These are phyloP conservation scores for Drosophila lini DNA, from an alignment of 1,140 invertebrate species.

Conservation along the genomic window DNA sequence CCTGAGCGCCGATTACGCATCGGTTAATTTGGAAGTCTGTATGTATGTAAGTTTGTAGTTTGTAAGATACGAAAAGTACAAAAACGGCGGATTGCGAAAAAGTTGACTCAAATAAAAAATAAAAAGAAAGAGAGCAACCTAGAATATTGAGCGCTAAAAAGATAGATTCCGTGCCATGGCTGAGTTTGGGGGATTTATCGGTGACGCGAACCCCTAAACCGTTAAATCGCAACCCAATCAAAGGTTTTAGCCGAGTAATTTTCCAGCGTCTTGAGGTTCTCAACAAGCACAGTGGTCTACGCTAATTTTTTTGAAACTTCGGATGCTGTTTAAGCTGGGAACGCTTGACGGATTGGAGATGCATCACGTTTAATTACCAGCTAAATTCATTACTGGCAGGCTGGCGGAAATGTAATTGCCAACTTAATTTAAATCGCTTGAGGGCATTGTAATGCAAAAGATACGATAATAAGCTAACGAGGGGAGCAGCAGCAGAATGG, in stretches of 20 bases:
- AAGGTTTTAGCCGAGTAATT: constrained; percentile 23
- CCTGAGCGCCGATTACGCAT: constrained; percentile 30
- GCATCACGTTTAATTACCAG: constrained; percentile 7
- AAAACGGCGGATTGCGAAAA: constrained; percentile 4
- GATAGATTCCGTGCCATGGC: background rate
- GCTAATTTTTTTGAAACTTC: background rate
- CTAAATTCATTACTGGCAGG: background rate
- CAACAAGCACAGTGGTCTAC: constrained; percentile 13
- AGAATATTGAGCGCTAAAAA: constrained; percentile 16
- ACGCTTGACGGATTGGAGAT: background rate
- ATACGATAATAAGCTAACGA: constrained; percentile 41
- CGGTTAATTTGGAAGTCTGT: constrained; percentile 13
- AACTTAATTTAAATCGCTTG: constrained; percentile 45
- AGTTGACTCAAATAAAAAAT: background rate
- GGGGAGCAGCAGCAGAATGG: background rate
- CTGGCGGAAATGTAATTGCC: constrained; percentile 36
- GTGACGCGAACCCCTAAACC: background rate
- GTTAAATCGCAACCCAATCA: constrained; percentile 10
- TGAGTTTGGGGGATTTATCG: background rate
- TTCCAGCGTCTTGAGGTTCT: constrained; percentile 34
- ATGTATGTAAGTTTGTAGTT: constrained; percentile 8
- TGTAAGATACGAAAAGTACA: constrained; percentile 17
- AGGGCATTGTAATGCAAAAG: constrained; percentile 29
- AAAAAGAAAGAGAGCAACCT: constrained; percentile 1
- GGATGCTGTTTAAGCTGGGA: background rate